These are phyloP conservation scores for Bellardia bayeri DNA, from an alignment of 2,888 invertebrate species.

Conservation along the genomic window DNA sequence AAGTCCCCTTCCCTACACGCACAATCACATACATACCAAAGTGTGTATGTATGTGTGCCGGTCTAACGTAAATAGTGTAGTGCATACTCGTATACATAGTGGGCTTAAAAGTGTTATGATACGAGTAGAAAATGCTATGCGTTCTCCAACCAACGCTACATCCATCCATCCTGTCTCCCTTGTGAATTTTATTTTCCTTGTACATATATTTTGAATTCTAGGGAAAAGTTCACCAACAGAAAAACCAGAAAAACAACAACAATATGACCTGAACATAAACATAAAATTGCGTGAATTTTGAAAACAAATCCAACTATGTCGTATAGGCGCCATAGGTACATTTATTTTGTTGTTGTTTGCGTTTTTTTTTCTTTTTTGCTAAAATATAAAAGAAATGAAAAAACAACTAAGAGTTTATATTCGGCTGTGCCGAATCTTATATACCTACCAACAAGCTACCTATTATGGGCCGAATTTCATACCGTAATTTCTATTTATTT, in stretches of 20 bases:
- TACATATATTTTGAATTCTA: not conserved
- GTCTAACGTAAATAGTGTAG: slow-evolving; percentile 7
- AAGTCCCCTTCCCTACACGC: not conserved
- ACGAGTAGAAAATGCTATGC: not conserved
- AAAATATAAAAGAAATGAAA: slow-evolving; percentile 30
- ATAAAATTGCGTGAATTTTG: slow-evolving; percentile 75
- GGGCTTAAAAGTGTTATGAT: slow-evolving; percentile 35
- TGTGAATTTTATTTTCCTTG: slow-evolving; percentile 32
- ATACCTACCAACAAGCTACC: too few relatives aligned
- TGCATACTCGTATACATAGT: slow-evolving; percentile 46
- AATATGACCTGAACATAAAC: slow-evolving; percentile 61
- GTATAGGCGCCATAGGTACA: slow-evolving; percentile 79
- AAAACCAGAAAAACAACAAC: slow-evolving; percentile 27
- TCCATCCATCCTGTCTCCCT: not conserved
- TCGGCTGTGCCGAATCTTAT: too few relatives aligned
- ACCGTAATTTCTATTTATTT: too few relatives aligned
- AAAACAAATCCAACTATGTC: slow-evolving; percentile 79
- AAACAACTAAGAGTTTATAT: not conserved
- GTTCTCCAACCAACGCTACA: slow-evolving; percentile 13
- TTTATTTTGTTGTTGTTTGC: slow-evolving; percentile 67
- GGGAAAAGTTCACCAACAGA: slow-evolving; percentile 27
- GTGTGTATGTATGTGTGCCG: not conserved
- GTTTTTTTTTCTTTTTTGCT: slow-evolving; percentile 35
- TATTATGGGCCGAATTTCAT: too few relatives aligned
- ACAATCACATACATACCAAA: not conserved